Percentiles rank a stretch among this genome's conserved stretches.
Evolutionary conservation across 2,797 vertebrate species (phyloP).

Genomic region (Neosalanx taihuensis): DNA sequence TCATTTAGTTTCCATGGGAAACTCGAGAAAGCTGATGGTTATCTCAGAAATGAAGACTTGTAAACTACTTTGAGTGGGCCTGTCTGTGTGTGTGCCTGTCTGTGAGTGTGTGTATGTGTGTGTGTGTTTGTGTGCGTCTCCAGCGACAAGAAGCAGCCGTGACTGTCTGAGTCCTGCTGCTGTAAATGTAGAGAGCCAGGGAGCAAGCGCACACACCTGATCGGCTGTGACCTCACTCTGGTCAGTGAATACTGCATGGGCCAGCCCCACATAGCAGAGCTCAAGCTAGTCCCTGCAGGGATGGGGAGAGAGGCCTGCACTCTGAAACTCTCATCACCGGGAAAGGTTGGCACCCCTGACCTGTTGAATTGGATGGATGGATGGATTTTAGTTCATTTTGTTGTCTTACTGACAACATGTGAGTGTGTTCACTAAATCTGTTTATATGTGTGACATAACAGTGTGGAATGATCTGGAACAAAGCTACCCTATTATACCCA

Average conservation of each 20-base stretch:
- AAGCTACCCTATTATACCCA: neutral
- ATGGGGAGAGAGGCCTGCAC: neutral
- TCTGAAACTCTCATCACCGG: too few species aligned
- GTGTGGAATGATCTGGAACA: neutral
- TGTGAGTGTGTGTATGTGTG: neutral
- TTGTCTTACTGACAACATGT: too few species aligned
- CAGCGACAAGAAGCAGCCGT: neutral
- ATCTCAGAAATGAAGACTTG: neutral
- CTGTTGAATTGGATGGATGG: too few species aligned
- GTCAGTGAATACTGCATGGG: constrained; percentile 63
- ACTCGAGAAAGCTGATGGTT: neutral
- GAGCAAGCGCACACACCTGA: constrained; percentile 41
- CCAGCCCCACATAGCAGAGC: constrained; percentile 19
- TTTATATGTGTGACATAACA: neutral
- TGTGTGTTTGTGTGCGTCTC: neutral
- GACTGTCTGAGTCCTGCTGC: neutral
- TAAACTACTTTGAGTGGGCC: neutral
- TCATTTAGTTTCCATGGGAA: constrained; percentile 1
- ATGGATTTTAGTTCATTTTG: too few species aligned
- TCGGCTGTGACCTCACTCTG: constrained; percentile 52
- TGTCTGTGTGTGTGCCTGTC: neutral
- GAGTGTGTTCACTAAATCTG: neutral
- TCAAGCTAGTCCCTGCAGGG: constrained; percentile 27
- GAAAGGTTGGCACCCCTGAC: too few species aligned
- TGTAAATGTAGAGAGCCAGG: constrained; percentile 38